phyloP scores from a whole-genome alignment of 2,113 vertebrate species.

The Pipa parva region DNA sequence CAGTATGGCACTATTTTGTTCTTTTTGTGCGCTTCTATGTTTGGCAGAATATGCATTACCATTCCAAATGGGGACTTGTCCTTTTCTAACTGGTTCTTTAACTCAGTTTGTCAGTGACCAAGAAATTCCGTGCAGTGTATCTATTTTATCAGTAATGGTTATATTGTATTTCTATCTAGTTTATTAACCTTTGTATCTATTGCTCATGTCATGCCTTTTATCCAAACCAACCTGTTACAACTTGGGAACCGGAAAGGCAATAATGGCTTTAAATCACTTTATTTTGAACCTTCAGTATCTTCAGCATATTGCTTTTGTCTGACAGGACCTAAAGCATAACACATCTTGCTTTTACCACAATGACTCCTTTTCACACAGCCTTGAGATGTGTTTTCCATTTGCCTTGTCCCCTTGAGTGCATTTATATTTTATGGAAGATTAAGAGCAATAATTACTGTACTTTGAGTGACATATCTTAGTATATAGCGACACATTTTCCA shows the following conservation, averaged over 20 bases:
- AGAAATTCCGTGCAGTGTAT: no score
- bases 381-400: slow-evolving; percentile 24
- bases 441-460: slow-evolving; percentile 14
- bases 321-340: not conserved
- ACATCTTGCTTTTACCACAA: not conserved
- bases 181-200: not conserved
- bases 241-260: not conserved
- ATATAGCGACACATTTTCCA: not conserved
- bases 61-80: no score
- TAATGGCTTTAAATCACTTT: not conserved
- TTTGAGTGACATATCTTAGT: slow-evolving; percentile 1
- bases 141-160: no score
- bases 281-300: not conserved
- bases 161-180: not conserved
- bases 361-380: not conserved
- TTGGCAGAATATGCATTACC: no score
- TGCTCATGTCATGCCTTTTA: not conserved
- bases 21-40: no score
- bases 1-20: no score
- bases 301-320: not conserved
- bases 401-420: not conserved
- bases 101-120: no score
- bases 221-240: not conserved
- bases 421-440: slow-evolving; percentile 26
- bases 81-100: no score